Evolutionary conservation across 2,888 invertebrate genomes (phyloP).

Genomic region (Leptopilina myrica): DNA sequence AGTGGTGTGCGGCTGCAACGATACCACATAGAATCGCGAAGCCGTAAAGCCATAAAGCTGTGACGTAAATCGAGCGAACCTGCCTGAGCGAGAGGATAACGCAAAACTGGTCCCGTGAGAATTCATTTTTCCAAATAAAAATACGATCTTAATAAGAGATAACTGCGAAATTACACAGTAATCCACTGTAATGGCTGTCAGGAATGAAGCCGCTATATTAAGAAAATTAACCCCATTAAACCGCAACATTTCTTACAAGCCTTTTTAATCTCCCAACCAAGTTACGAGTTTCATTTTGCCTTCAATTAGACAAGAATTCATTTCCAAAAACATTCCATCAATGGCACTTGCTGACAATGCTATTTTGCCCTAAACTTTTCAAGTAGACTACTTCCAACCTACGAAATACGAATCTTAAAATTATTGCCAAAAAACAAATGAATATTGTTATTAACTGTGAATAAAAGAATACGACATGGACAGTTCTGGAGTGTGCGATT

Average conservation of each 20-base stretch:
- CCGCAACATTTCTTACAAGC: background rate
- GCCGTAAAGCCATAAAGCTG: conserved; percentile 39
- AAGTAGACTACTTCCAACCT: too few relatives aligned
- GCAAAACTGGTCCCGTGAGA: conserved; percentile 37
- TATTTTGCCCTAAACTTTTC: too few relatives aligned
- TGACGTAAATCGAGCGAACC: conserved; percentile 39
- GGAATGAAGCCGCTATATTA: conserved; percentile 15
- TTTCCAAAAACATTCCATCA: background rate
- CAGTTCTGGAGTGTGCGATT: too few relatives aligned
- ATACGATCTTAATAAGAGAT: conserved; percentile 31
- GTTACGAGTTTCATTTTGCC: background rate
- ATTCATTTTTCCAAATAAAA: conserved; percentile 33
- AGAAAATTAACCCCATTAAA: conserved; percentile 13
- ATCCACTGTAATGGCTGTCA: background rate
- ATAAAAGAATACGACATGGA: too few relatives aligned
- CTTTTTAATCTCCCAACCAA: background rate
- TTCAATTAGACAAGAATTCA: background rate
- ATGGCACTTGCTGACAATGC: background rate
- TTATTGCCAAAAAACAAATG: too few relatives aligned
- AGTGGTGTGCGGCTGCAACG: conserved; percentile 49
- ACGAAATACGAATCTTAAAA: too few relatives aligned
- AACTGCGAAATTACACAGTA: background rate
- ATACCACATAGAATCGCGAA: conserved; percentile 29
- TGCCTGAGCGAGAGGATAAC: conserved; percentile 26
- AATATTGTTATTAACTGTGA: too few relatives aligned